Conservation (phyloP, 2,797 vertebrate species). For the Lindbergichthys nudifrons region DNA sequence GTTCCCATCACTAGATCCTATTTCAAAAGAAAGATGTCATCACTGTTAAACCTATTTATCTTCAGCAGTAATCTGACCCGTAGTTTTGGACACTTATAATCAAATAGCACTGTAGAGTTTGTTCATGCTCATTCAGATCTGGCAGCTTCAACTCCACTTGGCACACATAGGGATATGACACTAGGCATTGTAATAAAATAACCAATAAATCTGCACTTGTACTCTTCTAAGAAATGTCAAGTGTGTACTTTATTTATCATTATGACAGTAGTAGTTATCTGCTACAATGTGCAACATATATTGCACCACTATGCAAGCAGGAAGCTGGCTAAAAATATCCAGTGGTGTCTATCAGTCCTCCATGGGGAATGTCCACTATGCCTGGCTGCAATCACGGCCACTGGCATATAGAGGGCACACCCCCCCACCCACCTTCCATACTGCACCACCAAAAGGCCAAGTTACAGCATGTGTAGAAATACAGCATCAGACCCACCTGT, state of each 20-base stretch:
- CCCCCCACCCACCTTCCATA: not conserved
- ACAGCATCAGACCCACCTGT: conserved; percentile 85
- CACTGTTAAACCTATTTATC: conserved; percentile 57
- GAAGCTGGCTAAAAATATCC: conserved; percentile 72
- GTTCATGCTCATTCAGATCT: conserved; percentile 33
- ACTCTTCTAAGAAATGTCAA: conserved; percentile 16
- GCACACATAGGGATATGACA: not conserved
- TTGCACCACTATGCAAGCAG: conserved; percentile 27
- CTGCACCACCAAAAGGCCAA: conserved; percentile 27
- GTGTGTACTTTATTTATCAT: conserved; percentile 12
- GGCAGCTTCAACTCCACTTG: conserved; percentile 28
- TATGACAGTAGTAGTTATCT: conserved; percentile 28
- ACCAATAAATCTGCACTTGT: conserved; percentile 32
- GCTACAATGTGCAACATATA: conserved; percentile 40
- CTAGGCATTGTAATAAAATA: conserved; percentile 20
- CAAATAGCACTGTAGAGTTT: conserved; percentile 26
- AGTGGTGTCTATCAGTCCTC: conserved; percentile 67
- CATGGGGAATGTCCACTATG: conserved; percentile 79
- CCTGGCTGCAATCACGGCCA: conserved; percentile 68
- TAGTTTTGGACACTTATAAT: conserved; percentile 43
- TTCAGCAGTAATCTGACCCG: conserved; percentile 52
- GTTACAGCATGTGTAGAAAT: conserved; percentile 39
- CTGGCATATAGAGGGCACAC: conserved; percentile 49
- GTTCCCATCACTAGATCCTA: conserved; percentile 68
- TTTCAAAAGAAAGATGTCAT: conserved; percentile 70